A percentile compares a stretch with the other conserved stretches of the same genome.
Evolutionary conservation across 1,140 invertebrate species (phyloP).

Genomic region (Aphelenchoides besseyi): DNA sequence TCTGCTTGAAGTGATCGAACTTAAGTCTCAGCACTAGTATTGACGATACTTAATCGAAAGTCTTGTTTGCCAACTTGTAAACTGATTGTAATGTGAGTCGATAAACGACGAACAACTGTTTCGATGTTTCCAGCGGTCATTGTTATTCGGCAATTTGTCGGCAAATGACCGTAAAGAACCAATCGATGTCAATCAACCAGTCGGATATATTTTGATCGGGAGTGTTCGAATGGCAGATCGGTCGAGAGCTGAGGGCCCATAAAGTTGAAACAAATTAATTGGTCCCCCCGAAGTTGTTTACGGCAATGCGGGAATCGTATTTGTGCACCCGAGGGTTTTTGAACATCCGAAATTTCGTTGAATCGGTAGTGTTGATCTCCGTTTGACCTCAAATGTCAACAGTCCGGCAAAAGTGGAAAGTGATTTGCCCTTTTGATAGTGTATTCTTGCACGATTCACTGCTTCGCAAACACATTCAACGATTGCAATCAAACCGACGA

Average conservation of each 20-base stretch:
- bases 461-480: too few relatives aligned
- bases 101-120: background rate
- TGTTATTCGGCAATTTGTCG: slow-evolving; percentile 1
- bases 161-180: background rate
- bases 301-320: background rate
- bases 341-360: too few relatives aligned
- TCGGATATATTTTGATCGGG: background rate
- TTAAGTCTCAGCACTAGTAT: too few relatives aligned
- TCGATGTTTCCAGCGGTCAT: too few relatives aligned
- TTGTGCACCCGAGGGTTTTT: too few relatives aligned
- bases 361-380: background rate
- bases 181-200: background rate
- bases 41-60: too few relatives aligned
- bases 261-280: background rate
- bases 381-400: background rate
- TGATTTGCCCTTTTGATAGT: background rate
- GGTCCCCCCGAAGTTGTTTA: background rate
- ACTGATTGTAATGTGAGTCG: too few relatives aligned
- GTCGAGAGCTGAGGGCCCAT: background rate
- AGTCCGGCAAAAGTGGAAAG: background rate
- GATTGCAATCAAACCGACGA: background rate
- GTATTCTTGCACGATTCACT: background rate
- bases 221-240: background rate
- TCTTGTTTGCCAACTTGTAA: too few relatives aligned
- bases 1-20: background rate